phyloP scores from a whole-genome alignment of 1,140 invertebrate species.

The Leptoteleia sp. region DNA sequence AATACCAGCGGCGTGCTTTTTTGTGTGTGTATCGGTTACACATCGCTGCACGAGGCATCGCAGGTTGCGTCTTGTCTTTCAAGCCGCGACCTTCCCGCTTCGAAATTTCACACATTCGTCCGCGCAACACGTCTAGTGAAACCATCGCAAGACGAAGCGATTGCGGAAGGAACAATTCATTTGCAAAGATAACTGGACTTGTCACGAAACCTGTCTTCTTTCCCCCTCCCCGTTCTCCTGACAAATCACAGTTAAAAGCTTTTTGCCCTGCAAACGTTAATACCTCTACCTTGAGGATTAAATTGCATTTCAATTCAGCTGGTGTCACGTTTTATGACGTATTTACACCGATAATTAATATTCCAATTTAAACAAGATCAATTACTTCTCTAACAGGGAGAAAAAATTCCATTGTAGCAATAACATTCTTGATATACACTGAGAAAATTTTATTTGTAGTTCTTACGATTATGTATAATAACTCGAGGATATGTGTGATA shows the following conservation, averaged over 20 bases:
- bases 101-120: conserved; percentile 47
- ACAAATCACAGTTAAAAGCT: conserved; percentile 7
- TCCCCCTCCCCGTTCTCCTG: too few species aligned
- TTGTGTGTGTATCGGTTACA: conserved; percentile 59
- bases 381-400: too few species aligned
- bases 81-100: conserved; percentile 42
- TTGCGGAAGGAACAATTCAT: conserved; percentile 50
- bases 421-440: too few species aligned
- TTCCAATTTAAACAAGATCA: conserved; percentile 33
- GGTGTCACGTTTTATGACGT: conserved; percentile 20
- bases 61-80: conserved; percentile 42
- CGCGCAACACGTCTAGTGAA: conserved; percentile 40
- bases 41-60: conserved; percentile 56
- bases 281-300: conserved; percentile 8
- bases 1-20: conserved; percentile 65
- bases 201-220: conserved; percentile 32
- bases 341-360: conserved; percentile 20
- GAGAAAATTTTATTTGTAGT: too few species aligned
- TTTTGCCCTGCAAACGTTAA: conserved; percentile 8
- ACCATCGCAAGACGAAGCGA: conserved; percentile 32
- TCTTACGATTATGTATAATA: too few species aligned
- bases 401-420: too few species aligned
- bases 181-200: conserved; percentile 28
- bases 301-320: conserved; percentile 1
- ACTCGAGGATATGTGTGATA: too few species aligned